Base-by-base conservation (phyloP, 2,797 vertebrate genomes). In the Sebastes nivosus region DNA sequence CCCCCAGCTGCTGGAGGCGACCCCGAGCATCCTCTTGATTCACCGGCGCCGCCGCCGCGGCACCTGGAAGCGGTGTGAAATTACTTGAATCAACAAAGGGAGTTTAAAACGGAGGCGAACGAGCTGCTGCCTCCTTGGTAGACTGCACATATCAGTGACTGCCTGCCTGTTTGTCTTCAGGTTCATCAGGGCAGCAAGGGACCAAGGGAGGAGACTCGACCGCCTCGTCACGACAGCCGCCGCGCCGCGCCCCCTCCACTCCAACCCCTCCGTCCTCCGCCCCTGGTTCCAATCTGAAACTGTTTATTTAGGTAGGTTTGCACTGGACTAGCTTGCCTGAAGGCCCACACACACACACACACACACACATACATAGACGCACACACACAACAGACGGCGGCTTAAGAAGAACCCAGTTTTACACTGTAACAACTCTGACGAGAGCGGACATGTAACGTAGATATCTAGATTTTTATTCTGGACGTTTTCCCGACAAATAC, bases 11-110 rank as follows among this genome's bases (percentile, higher is more conserved):
- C 81, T 61, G 82, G 72, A 82, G 4, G 24, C 25, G 36, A 76
- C 73, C 61, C 63, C 1, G 70, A 79, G 72, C 78, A 50, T 73
- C 70, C 24, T 65, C 72, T n/a, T n/a, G 72, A 78, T n/a, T 77
- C 77, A 79, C 84, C 81, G 77, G 73, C 63, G 80, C 78, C 5
- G 83, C 71, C 55, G 50, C 75, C 24, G 5, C 8, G 6, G 63
- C 67, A 74, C 82, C 74, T 29, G 74, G 85, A 76, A 22, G 77
- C 7, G 3, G 42, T 30, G 64, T 29, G 30, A 86, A 78, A 82
- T 93, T 95, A 95, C 95, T 95, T 95, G 95, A 95, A 95, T 91
- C 71, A 55, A 78, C 70, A 83, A 79, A 70, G 73, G 80, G 87
- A 81, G 78, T 83, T 55, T 3, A 12, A 70, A 67, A 24, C 46